Base-by-base conservation (phyloP, 2,888 invertebrate species). In the Agrilus mali region DNA sequence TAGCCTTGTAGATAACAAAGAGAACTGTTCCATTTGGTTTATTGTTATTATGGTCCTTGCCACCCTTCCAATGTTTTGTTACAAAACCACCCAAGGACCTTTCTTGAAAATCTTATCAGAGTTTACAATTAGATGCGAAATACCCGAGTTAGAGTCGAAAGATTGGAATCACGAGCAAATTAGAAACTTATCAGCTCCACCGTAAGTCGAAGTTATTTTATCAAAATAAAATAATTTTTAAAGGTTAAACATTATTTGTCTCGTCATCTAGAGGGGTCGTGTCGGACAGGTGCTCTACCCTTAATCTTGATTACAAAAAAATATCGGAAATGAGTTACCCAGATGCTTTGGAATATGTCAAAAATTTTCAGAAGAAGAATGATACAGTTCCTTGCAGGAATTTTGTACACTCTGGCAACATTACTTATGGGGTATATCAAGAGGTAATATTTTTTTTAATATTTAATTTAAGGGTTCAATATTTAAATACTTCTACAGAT, bases 161-260 rank as follows among this genome's bases (percentile, higher is more conserved):
- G 16, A 37, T n/a, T 48, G 46, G 48, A 41, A 20, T 6, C 36
- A 35, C 17, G 36, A 44, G 7, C 35, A 48, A 41, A 46, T 46
- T 31, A 37, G 39, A 34, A 16, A 17, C 12, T 16, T 48, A 12
- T 39, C 44, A 4, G 36, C 43, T 37, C 46, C 48, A 15, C 4
- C 8, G 45, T 41, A 45, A 4, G 36, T n/a, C 38, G 2, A 12
- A 16, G 7, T 7, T n/a, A n/a, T n/a, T n/a, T 15, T 14, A 4
- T 40, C 3, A 15, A 8, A 14, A n/a, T n/a, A n/a, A n/a, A n/a
- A n/a, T n/a, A n/a, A n/a, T n/a, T n/a, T n/a, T n/a, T n/a, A n/a
- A n/a, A n/a, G n/a, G n/a, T n/a, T n/a, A n/a, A n/a, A n/a, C n/a
- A n/a, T n/a, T n/a, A n/a, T n/a, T n/a, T n/a, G n/a, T n/a, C n/a